Conservation (phyloP, 1,140 invertebrate species). For the Arctopsyche grandis region DNA sequence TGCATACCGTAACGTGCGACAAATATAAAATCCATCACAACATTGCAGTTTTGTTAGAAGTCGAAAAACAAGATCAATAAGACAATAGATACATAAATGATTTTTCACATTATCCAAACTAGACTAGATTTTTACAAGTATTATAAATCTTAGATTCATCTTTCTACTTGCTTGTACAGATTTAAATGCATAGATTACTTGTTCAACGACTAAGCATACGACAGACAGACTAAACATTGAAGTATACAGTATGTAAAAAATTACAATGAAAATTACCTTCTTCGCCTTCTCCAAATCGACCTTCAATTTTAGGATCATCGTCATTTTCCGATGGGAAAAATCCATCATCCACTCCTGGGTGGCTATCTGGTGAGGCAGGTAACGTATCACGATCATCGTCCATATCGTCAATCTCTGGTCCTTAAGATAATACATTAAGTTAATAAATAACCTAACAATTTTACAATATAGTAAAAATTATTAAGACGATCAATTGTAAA, state of each 20-base stretch:
- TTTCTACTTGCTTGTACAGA: too few relatives aligned
- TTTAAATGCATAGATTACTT: too few relatives aligned
- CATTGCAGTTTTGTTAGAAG: background rate
- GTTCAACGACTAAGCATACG: too few relatives aligned
- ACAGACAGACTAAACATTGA: background rate
- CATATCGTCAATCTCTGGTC: conserved; percentile 49
- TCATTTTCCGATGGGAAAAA: conserved; percentile 57
- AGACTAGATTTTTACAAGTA: too few relatives aligned
- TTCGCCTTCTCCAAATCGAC: conserved; percentile 21
- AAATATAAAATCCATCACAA: background rate
- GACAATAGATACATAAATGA: background rate
- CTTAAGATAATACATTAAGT: conserved; percentile 32
- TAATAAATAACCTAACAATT: background rate
- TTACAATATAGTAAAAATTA: background rate
- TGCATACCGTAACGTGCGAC: background rate
- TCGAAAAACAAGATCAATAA: background rate
- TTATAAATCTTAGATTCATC: too few relatives aligned
- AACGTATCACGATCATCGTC: conserved; percentile 43
- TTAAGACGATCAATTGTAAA: too few relatives aligned
- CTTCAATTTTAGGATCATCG: conserved; percentile 19
- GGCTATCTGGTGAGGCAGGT: conserved; percentile 34
- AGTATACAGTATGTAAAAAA: background rate
- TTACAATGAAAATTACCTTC: conserved; percentile 16
- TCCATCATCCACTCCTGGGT: conserved; percentile 67
- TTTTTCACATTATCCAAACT: too few relatives aligned